Evolutionary conservation across 2,113 vertebrate genomes (phyloP), one percentile per base, ranked within the genome.

Genomic region (Tringa solitaria): DNA sequence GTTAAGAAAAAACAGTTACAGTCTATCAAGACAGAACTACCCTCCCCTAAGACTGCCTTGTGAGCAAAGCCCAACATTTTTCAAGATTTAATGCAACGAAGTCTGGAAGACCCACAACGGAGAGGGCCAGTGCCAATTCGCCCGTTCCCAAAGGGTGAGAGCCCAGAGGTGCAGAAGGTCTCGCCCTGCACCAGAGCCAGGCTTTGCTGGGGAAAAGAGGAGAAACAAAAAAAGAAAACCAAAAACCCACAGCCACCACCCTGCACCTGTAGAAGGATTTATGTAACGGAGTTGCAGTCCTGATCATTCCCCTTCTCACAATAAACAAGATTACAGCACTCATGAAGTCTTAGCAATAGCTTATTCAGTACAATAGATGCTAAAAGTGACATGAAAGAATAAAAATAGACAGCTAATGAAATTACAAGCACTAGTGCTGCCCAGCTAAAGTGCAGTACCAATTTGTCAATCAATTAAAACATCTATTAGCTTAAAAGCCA

Each of bases 71-170:
- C 8, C 2, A 4, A 12, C 4, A 12, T 19, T 32, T 46, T 27
- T 13, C 24, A n/a, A 12, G 21, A 63, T 28, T n/a, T 57, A 9
- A 32, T 4, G 24, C 11, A 28, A 33, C 6, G 8, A 68, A 37
- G 37, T 4, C 48, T 39, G 54, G 51, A 48, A 60, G 53, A 41
- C 6, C n/a, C 46, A 12, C 19, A 35, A 8, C 1, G 19, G 19
- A 51, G 26, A 10, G 8, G 1, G 3, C 7, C 28, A 35, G 6
- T 14, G 19, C 22, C 28, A 24, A 10, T 1, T 1, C 28, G 23
- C 20, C 23, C 2, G 17, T 16, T 39, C 41, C 10, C 27, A 24
- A 9, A 45, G 50, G 6, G 35, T 4, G 32, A 45, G 37, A 63
- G 57, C 33, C 56, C 67, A 32, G 28, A 18, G 56, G 43, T 46